A percentile compares a stretch with the other conserved stretches of the same genome.
Conservation (phyloP, 1,140 invertebrate genomes). For the Apis mellifera region Amel_HAv3.1 CM009941.2:2582501-2583000, state of each 20-base stretch:
- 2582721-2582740: background rate
- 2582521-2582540: constrained; percentile 30
- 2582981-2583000: too few relatives aligned
- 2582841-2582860: background rate
- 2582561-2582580: constrained; percentile 30
- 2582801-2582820: background rate
- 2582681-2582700: background rate
- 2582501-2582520: background rate
- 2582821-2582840: too few relatives aligned
- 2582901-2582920: too few relatives aligned
- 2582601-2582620: constrained; percentile 24
- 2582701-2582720: background rate
- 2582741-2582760: background rate
- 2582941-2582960: too few relatives aligned
- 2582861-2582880: too few relatives aligned
- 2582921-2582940: too few relatives aligned
- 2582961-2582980: too few relatives aligned
- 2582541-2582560: constrained; percentile 18
- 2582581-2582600: constrained; percentile 53
- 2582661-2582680: constrained; percentile 12
- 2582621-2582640: background rate
- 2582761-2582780: background rate
- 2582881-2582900: too few relatives aligned
- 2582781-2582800: too few relatives aligned
- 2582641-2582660: constrained; percentile 2